These are phyloP conservation scores for Heliocidaris tuberculata DNA, from an alignment of 35 echinoderm and acorn worm genomes.

Conservation along the genomic window DNA sequence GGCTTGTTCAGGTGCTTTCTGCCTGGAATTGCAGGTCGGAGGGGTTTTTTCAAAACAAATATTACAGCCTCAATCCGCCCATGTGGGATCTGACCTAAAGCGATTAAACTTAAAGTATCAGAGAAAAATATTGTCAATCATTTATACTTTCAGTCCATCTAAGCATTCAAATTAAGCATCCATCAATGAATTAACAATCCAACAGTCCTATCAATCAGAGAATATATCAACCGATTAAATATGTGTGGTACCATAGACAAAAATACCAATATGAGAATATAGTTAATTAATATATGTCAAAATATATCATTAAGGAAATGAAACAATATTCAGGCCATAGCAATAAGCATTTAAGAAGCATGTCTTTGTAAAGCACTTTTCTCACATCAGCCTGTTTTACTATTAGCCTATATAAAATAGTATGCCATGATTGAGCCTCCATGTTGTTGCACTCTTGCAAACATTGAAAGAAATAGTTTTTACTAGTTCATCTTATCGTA, in stretches of 20 bases:
- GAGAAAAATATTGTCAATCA: not conserved
- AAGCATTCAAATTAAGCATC: not conserved
- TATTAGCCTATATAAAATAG: too few relatives aligned
- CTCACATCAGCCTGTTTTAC: too few relatives aligned
- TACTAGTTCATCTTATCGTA: too few relatives aligned
- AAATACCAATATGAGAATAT: not conserved
- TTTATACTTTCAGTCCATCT: not conserved
- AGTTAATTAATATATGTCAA: too few relatives aligned
- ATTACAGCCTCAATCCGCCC: not conserved
- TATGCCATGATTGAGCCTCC: too few relatives aligned
- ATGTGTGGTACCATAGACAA: not conserved
- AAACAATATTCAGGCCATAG: too few relatives aligned
- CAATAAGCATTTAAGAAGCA: too few relatives aligned
- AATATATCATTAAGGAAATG: too few relatives aligned
- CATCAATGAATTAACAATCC: not conserved
- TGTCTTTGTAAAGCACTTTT: too few relatives aligned
- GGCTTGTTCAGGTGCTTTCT: not conserved
- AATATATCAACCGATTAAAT: not conserved
- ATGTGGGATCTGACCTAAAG: not conserved
- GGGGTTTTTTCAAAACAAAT: not conserved
- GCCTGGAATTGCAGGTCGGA: not conserved
- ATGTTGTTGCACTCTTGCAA: too few relatives aligned
- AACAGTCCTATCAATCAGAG: not conserved
- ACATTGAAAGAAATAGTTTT: too few relatives aligned
- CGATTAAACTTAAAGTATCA: not conserved